Percentiles rank a stretch among this genome's conserved stretches.
These are phyloP conservation scores for Spicauda simplicius DNA, from an alignment of 2,888 invertebrate species.

Conservation along the genomic window DNA sequence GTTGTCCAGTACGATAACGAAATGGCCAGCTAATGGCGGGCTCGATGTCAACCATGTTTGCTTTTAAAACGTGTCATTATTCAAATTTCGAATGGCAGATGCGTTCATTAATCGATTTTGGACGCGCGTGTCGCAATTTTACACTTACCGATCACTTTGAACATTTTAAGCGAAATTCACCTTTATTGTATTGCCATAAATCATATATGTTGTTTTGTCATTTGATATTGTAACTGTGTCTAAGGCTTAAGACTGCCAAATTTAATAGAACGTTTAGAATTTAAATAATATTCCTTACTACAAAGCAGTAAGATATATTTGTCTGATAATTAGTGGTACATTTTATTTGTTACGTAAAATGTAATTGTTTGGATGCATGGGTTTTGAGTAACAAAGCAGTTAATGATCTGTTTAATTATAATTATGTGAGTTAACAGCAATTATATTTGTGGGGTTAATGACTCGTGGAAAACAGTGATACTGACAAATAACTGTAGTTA, in stretches of 20 bases:
- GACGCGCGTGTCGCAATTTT: conserved; percentile 31
- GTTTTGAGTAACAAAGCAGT: conserved; percentile 46
- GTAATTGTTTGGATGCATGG: conserved; percentile 36
- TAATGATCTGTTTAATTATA: conserved; percentile 62
- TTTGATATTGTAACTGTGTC: conserved; percentile 23
- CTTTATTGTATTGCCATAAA: conserved; percentile 31
- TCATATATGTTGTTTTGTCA: background rate
- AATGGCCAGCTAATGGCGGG: conserved; percentile 59
- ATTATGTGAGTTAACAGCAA: conserved; percentile 51
- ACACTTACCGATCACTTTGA: background rate
- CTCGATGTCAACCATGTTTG: conserved; percentile 63
- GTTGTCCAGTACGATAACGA: conserved; percentile 50
- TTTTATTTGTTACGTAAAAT: conserved; percentile 38
- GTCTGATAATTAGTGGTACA: background rate
- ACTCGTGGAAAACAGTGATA: conserved; percentile 50
- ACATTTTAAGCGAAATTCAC: background rate
- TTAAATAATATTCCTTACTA: background rate
- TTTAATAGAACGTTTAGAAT: background rate
- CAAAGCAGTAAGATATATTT: conserved; percentile 3
- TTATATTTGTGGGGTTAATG: conserved; percentile 59
- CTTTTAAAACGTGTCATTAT: conserved; percentile 74
- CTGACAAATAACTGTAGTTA: conserved; percentile 35
- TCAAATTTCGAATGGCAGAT: conserved; percentile 81
- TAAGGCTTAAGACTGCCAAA: conserved; percentile 16
- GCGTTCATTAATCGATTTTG: conserved; percentile 67